Base-by-base conservation (phyloP, 1,140 invertebrate genomes). In the Mactra quadrangularis region DNA sequence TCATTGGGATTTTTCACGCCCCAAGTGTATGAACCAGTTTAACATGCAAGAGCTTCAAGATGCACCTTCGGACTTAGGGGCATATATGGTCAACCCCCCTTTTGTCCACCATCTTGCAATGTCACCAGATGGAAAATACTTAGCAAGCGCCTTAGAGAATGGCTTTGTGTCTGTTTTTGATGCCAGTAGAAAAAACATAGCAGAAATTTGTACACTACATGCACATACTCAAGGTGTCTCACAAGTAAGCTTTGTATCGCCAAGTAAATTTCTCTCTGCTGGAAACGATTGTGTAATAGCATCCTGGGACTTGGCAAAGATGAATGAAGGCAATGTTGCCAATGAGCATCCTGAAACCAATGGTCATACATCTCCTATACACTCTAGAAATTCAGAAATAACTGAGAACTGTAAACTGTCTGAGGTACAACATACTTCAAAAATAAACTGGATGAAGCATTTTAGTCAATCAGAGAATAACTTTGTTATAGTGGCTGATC, bases 31-130 rank as follows among this genome's bases (percentile, higher is more conserved):
- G 2, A 89, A 90, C 57, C 85, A 89, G 72, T 89, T 90, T 64
- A 89, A 90, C 59, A 91, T 92, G 90, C 88, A 91, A 45, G 90
- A 91, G 72, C 68, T 92, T 27, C 83, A 90, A n/a, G 86, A 82
- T 62, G 83, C 85, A 1, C 83, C 83, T 4, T 85, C 77, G 27
- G 86, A 89, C 31, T 70, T 66, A 25, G 84, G 86, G 1, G 84
- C 85, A 0, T 89, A 91, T 59, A 88, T 92, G 85, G 75, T 91
- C 13, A 91, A 90, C 66, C 91, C 91, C 1, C 90, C 91, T 3
- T 90, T 92, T 64, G 70, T 92, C 22, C 91, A 92, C 53, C 86
- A 90, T 29, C 66, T 91, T 1, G 64, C 86, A 33, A 55, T 82
- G 19, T 88, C 88, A n/a, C 68, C 82, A 11, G 82, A 86, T 79